Evolutionary conservation across 1,140 invertebrate genomes (phyloP), one percentile per base, ranked within the genome.

Genomic region (Drosophila kanapiae): DNA sequence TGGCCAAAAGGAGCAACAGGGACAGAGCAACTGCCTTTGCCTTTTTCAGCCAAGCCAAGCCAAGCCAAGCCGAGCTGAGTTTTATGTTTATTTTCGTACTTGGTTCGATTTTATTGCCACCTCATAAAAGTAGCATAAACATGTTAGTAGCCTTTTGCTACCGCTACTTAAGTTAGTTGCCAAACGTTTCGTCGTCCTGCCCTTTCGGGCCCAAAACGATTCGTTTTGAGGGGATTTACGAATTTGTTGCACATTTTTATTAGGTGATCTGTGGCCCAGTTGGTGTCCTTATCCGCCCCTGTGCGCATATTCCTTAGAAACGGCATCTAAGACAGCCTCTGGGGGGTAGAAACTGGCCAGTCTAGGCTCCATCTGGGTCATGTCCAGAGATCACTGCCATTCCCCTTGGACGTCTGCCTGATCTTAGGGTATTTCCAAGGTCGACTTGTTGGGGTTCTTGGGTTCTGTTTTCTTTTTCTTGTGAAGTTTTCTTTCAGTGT

Each of bases 61-160:
- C n/a, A n/a, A n/a, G n/a, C n/a, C n/a, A n/a, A n/a, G n/a, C n/a
- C 8, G 33, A 14, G 11, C 6, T 37, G 33, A 59, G 63, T 85
- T 82, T 79, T 71, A 75, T 69, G 82, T 80, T 80, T 59, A 82
- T 85, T 90, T 90, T 88, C 85, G 71, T 91, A 90, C 75, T 77
- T 82, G 71, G 81, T 90, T 90, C 86, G 86, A 91, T 90, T 90
- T 90, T 90, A 90, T 88, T 90, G 86, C 85, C 85, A 53, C 56
- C 85, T 85, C 85, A 90, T 90, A 90, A 90, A 90, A 90, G 85
- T 85, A 90, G 86, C 85, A 85, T 90, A 90, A 90, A 90, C 85
- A 90, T 90, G 85, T 90, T 90, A 90, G 86, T 90, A 90, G 86
- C 86, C 85, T 85, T 83, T 91, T 90, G 85, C 86, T 90, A 90